Evolutionary conservation across 2,888 invertebrate species (phyloP), one percentile per base, ranked within the genome.

Genomic region (Calliscelio sp.): DNA sequence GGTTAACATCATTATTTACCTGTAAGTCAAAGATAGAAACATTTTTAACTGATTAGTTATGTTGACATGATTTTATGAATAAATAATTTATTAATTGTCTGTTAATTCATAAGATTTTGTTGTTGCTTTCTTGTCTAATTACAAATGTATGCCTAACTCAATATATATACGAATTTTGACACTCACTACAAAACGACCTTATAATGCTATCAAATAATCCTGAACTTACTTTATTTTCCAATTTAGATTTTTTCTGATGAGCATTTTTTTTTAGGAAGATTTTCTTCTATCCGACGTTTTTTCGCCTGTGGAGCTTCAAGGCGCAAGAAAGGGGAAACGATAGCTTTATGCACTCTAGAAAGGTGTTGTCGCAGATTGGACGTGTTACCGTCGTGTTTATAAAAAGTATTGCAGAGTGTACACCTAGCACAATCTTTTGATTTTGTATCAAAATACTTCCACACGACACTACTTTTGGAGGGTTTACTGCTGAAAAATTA

Each of bases 331-430:
- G 61, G 6, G 41, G 22, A n/a, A 24, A 41, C 41, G 22, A 41
- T 41, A 11, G 16, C 24, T 1, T 57, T 35, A 38, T 74, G 74
- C 18, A 38, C 41, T 14, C 44, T 18, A 10, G 5, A 44, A 2
- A 63, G 20, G 8, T 63, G 74, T 22, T 53, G 53, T 0, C 74
- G 25, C 74, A 74, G 32, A 28, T 74, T 65, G 7, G 53, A 44
- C 4, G 53, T 74, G n/a, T 74, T 65, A 1, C 63, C 63, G 28
- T 61, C 51, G 8, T 53, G 61, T 18, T 74, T 74, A 14, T 53
- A 25, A 25, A 28, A 11, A 28, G 53, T 63, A 16, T 65, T 55
- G 41, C 63, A 74, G 11, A 44, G 5, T 2, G 11, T 70, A 18
- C 70, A 70, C 18, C 20, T 70, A 11, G 59, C 49, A 49, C 44